A percentile compares a stretch with the other conserved stretches of the same genome.
Evolutionary conservation across 2,113 vertebrate genomes (phyloP).

Genomic region (Platichthys flesus): DNA sequence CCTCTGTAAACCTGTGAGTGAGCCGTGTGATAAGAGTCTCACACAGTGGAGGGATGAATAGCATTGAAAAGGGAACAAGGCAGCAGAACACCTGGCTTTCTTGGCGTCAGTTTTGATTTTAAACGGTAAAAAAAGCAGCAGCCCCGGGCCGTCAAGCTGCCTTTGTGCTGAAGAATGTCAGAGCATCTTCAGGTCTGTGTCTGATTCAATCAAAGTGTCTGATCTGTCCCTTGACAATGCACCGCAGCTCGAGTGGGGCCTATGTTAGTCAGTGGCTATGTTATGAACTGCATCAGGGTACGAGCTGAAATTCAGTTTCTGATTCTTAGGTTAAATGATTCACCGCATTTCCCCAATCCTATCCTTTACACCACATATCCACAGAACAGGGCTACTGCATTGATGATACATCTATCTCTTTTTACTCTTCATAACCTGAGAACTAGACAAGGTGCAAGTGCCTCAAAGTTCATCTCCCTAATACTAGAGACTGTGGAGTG

Average conservation of each 20-base stretch:
- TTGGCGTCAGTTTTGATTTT: constrained; percentile 29
- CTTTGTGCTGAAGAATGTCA: constrained; percentile 38
- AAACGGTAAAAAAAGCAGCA: constrained; percentile 25
- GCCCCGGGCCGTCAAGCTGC: constrained; percentile 38
- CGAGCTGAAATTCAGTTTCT: too few relatives aligned
- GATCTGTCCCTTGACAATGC: constrained; percentile 18
- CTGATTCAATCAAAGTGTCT: constrained; percentile 19
- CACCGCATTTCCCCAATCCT: neutral
- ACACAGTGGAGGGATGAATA: constrained; percentile 26
- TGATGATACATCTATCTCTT: neutral
- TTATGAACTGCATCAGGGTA: constrained; percentile 4
- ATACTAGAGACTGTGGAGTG: too few relatives aligned
- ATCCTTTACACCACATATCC: constrained; percentile 13
- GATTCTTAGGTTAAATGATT: too few relatives aligned
- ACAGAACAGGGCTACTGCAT: neutral
- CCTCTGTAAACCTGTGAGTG: constrained; percentile 14
- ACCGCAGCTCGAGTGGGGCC: constrained; percentile 4
- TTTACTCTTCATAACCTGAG: neutral
- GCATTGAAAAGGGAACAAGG: constrained; percentile 22
- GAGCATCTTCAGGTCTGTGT: constrained; percentile 24
- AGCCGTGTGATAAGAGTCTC: constrained; percentile 33
- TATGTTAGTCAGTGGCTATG: constrained; percentile 6
- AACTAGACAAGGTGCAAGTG: neutral
- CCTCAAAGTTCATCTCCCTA: neutral
- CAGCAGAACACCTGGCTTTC: constrained; percentile 22